Base-by-base conservation (phyloP, 2,888 invertebrate genomes). In the Leucoptera coffeella region DNA sequence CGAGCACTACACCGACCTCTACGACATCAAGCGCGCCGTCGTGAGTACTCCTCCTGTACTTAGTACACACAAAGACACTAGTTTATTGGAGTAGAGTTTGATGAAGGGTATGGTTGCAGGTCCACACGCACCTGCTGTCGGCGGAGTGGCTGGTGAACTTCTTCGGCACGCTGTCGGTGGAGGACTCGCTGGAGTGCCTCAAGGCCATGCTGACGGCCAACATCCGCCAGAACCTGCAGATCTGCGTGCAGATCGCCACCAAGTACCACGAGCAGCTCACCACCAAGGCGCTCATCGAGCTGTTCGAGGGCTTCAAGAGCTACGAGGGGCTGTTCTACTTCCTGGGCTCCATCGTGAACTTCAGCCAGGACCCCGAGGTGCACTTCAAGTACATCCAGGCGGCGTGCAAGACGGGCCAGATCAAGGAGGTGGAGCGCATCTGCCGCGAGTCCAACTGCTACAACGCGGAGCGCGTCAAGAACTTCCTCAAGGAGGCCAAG, bases 331-430 rank as follows among this genome's bases (percentile, higher is more conserved):
- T 99, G 20, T 99, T 97, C 73, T 99, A 99, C 55, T 99, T 99
- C 78, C 76, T 99, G 31, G 97, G 99, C n/a, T 95, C 96, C 2
- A 99, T 99, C 53, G 99, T 99, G 12, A 99, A 99, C 75, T 99
- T 96, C 65, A 95, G 95, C 35, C 99, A 99, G 64, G 99, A 99
- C 57, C 80, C 92, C 4, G 99, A 99, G 64, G 99, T 99, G 13
- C 99, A 99, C 54, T 99, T 99, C 71, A 99, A 99, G 58, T 99
- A 99, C 56, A 99, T 99, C 49, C n/a, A n/a, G n/a, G 94, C 97
- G 2, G 99, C 99, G 1, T 99, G 99, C 61, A 96, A 99, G 55
- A 99, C 97, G 2, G 97, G 96, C 3, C 99, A 99, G 59, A 96
- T 99, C 49, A 99, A 99, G 56, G 99, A 99, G 59, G 99, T 99